Percentiles rank a stretch among this genome's conserved stretches.
Conservation (phyloP, 2,113 vertebrate species). For the Peucedramus taeniatus region DNA sequence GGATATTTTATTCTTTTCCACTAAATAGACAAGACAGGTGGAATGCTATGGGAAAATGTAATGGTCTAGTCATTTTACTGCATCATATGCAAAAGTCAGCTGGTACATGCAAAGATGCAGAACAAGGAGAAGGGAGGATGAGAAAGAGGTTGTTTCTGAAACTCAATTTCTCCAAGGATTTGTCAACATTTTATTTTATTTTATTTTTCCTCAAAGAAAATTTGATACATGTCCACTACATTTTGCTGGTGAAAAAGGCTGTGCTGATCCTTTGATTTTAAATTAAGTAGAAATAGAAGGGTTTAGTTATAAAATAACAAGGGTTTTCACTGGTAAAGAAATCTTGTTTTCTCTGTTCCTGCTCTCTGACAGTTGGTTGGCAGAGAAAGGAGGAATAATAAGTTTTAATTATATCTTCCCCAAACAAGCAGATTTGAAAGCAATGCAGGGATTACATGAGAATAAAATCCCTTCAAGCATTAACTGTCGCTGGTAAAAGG, state of each 20-base stretch:
- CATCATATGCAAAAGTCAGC: not conserved
- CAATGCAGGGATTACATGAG: slow-evolving; percentile 65
- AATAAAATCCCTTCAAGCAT: slow-evolving; percentile 65
- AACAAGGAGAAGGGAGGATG: slow-evolving; percentile 21
- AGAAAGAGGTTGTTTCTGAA: not conserved
- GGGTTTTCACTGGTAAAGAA: slow-evolving; percentile 37
- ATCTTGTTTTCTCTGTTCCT: slow-evolving; percentile 64
- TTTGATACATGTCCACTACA: not conserved
- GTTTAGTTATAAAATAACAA: slow-evolving; percentile 50
- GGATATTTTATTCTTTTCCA: not conserved
- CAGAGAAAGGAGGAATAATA: slow-evolving; percentile 70
- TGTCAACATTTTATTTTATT: not conserved
- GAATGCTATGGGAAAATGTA: not conserved
- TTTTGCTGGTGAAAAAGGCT: not conserved
- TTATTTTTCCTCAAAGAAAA: not conserved
- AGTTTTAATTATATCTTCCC: slow-evolving; percentile 74
- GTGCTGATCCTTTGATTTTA: slow-evolving; percentile 19
- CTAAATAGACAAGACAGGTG: not conserved
- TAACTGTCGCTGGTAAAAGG: slow-evolving; percentile 62
- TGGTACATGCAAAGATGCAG: not conserved
- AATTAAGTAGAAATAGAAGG: slow-evolving; percentile 11
- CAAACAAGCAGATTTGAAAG: slow-evolving; percentile 72
- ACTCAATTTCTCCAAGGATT: not conserved
- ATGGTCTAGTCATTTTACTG: not conserved
- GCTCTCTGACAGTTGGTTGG: slow-evolving; percentile 63